These are phyloP conservation scores for Oreochromis spilurus DNA, from an alignment of 2,113 vertebrate genomes.

Conservation along the genomic window DNA sequence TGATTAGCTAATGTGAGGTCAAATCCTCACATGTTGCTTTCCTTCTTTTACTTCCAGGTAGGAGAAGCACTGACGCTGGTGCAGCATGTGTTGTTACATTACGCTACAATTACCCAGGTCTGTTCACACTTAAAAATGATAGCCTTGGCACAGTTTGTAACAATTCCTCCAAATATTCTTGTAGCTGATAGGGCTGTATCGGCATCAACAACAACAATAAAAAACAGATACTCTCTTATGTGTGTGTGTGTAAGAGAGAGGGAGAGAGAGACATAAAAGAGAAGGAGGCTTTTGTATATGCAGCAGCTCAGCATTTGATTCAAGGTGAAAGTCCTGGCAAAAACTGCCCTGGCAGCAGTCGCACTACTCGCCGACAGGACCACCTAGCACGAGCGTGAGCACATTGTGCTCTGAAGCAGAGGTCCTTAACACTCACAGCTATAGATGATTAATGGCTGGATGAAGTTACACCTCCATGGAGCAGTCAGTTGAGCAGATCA, in stretches of 20 bases:
- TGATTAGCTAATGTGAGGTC: background rate
- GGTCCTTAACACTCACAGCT: conserved; percentile 37
- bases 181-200: conserved; percentile 28
- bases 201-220: conserved; percentile 41
- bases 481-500: conserved; percentile 20
- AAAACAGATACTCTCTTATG: conserved; percentile 18
- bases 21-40: background rate
- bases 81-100: conserved; percentile 18
- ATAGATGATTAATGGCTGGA: conserved; percentile 63
- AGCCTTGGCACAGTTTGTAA: conserved; percentile 29
- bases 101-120: conserved; percentile 11
- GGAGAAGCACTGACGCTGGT: background rate
- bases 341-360: conserved; percentile 16
- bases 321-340: conserved; percentile 55
- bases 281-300: conserved; percentile 15
- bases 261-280: background rate
- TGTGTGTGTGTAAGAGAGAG: background rate
- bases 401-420: conserved; percentile 18
- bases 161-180: background rate
- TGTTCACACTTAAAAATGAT: conserved; percentile 48
- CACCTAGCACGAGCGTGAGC: conserved; percentile 58
- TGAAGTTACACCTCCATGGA: conserved; percentile 33
- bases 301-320: conserved; percentile 29
- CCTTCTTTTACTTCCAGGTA: background rate
- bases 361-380: conserved; percentile 53